Evolutionary conservation across 2,797 vertebrate species (phyloP), one percentile per base, ranked within the genome.

Genomic region (Borostomias antarcticus): DNA sequence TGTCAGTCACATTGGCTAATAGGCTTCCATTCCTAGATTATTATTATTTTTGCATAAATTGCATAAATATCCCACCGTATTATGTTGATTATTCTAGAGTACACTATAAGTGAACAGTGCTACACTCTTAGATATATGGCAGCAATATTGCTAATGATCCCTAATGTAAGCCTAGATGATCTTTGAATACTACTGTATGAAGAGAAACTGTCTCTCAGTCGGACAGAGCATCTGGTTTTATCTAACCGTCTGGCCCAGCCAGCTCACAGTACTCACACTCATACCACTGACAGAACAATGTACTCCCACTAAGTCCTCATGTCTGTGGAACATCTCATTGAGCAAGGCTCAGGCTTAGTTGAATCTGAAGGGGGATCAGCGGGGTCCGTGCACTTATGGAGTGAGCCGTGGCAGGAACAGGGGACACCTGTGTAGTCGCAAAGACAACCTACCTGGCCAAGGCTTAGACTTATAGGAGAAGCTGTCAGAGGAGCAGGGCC

Each of bases 401-500:
- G 9, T 43, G 32, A 33, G 33, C 25, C 73, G 8, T 25, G 58
- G 70, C 76, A 79, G 78, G 58, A 81, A 76, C 70, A 69, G 72
- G 66, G 86, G 78, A 72, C 82, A 88, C 86, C 82, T 89, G 83
- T 79, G 77, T 65, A 76, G 72, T 80, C 80, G 86, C 83, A 81
- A 64, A 78, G 79, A 71, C 78, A 37, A 70, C 37, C 58, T 3
- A 70, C 66, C 26, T 73, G 79, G 74, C 77, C 78, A 54, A 30
- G 8, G 26, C 50, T 64, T 69, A 87, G 85, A 90, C 85, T 89
- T 89, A 92, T 89, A 80, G 85, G n/a, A n/a, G n/a, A 71, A 66
- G 86, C 88, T 91, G 89, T 91, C 89, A 89, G 69, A 8, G 76
- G 57, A 79, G 82, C 76, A 82, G 85, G 82, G 85, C 87, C 68